Evolutionary conservation across 2,888 invertebrate species (phyloP).

Genomic region (Synergus gifuensis): DNA sequence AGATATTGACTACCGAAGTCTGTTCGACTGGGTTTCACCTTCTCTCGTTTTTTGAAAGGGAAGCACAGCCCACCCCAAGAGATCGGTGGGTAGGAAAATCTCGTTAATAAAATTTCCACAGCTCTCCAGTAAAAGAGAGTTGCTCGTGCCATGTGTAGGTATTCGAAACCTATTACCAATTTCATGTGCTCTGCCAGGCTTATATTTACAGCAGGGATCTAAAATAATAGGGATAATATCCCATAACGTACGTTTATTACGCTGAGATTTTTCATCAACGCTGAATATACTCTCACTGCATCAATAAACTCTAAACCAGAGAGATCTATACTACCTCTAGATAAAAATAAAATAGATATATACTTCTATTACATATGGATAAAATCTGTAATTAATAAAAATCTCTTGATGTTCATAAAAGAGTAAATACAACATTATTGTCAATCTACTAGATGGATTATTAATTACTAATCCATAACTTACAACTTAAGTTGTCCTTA

Average conservation of each 20-base stretch:
- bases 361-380: too few relatives aligned
- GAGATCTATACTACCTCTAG: too few relatives aligned
- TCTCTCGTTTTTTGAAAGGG: slow-evolving; percentile 50
- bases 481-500: too few relatives aligned
- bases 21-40: slow-evolving; percentile 50
- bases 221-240: slow-evolving; percentile 44
- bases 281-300: not conserved
- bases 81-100: slow-evolving; percentile 58
- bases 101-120: slow-evolving; percentile 66
- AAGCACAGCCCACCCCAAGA: slow-evolving; percentile 45
- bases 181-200: slow-evolving; percentile 14
- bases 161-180: not conserved
- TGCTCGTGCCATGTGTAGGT: not conserved
- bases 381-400: too few relatives aligned
- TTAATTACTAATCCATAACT: too few relatives aligned
- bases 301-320: not conserved
- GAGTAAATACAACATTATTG: too few relatives aligned
- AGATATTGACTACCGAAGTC: slow-evolving; percentile 71
- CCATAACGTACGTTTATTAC: slow-evolving; percentile 10
- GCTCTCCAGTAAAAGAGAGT: slow-evolving; percentile 41
- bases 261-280: not conserved
- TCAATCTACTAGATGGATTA: too few relatives aligned
- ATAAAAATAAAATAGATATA: too few relatives aligned
- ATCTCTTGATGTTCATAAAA: too few relatives aligned
- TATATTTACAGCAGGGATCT: slow-evolving; percentile 35